A percentile compares a stretch with the other conserved stretches of the same genome.
phyloP scores from a whole-genome alignment of 2,113 vertebrate species.

The Gymnorhina tibicen region DNA sequence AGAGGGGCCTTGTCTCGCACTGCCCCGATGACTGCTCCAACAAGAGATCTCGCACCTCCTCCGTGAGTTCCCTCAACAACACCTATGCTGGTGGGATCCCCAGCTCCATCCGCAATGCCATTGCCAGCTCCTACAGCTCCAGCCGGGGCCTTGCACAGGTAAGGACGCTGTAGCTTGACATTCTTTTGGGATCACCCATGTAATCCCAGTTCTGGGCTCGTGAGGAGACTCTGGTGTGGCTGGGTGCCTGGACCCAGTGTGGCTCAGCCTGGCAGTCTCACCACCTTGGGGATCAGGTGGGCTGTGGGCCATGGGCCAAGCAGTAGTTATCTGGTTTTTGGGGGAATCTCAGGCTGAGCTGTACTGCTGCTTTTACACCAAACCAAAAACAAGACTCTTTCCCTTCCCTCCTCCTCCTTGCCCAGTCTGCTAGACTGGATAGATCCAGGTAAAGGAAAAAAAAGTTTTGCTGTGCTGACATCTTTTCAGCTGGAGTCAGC shows the following conservation, averaged over 20 bases:
- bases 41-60: constrained; percentile 89
- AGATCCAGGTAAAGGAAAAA: neutral
- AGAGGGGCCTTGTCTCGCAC: constrained; percentile 75
- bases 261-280: neutral
- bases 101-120: constrained; percentile 84
- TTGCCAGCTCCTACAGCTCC: constrained; percentile 94
- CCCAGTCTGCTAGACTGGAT: neutral
- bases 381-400: neutral
- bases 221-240: rapidly evolving
- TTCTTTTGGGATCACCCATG: neutral
- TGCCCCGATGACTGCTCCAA: constrained; percentile 76
- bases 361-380: neutral
- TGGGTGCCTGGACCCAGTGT: neutral
- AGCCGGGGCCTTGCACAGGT: constrained; percentile 82
- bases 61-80: constrained; percentile 80
- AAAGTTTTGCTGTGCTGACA: neutral
- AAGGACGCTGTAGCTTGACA: neutral
- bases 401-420: neutral
- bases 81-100: constrained; percentile 68
- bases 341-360: neutral
- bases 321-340: neutral
- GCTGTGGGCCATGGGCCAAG: neutral
- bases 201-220: rapidly evolving
- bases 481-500: neutral
- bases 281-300: neutral